Evolutionary conservation across 2,888 invertebrate genomes (phyloP).

Genomic region (Rhagonycha fulva): DNA sequence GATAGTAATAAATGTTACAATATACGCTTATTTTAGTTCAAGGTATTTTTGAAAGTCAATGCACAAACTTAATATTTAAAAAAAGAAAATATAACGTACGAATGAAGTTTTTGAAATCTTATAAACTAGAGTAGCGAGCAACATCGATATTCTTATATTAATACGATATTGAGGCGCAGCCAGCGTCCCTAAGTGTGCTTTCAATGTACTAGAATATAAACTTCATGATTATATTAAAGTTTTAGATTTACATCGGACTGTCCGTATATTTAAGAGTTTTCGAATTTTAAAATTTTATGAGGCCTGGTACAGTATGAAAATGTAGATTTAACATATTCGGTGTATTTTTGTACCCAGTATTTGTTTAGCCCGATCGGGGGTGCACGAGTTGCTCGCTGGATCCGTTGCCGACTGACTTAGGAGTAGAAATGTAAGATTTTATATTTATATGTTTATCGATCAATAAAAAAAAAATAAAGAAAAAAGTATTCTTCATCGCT

Average conservation of each 20-base stretch:
- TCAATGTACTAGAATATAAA: conserved; percentile 54
- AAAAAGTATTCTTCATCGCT: conserved; percentile 36
- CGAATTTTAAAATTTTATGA: conserved; percentile 57
- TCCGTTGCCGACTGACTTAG: conserved; percentile 53
- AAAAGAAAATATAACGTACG: conserved; percentile 43
- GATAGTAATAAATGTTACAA: conserved; percentile 10
- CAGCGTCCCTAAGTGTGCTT: conserved; percentile 53
- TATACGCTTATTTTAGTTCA: conserved; percentile 23
- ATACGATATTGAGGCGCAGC: conserved; percentile 48
- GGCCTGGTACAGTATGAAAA: conserved; percentile 56
- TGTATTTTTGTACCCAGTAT: conserved; percentile 58
- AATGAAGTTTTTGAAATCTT: conserved; percentile 48
- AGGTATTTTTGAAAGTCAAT: conserved; percentile 45
- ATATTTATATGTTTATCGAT: conserved; percentile 41
- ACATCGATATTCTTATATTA: conserved; percentile 54
- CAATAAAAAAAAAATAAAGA: conserved; percentile 41
- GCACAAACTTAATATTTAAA: conserved; percentile 50
- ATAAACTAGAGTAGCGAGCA: conserved; percentile 50
- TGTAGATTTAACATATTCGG: conserved; percentile 53
- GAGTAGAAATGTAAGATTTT: conserved; percentile 43
- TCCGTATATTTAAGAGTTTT: conserved; percentile 57
- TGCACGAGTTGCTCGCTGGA: conserved; percentile 42
- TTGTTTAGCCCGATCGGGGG: conserved; percentile 48
- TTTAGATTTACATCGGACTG: conserved; percentile 52
- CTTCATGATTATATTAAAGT: conserved; percentile 50